phyloP scores from a whole-genome alignment of 2,797 vertebrate genomes.

The Trematomus bernacchii region DNA sequence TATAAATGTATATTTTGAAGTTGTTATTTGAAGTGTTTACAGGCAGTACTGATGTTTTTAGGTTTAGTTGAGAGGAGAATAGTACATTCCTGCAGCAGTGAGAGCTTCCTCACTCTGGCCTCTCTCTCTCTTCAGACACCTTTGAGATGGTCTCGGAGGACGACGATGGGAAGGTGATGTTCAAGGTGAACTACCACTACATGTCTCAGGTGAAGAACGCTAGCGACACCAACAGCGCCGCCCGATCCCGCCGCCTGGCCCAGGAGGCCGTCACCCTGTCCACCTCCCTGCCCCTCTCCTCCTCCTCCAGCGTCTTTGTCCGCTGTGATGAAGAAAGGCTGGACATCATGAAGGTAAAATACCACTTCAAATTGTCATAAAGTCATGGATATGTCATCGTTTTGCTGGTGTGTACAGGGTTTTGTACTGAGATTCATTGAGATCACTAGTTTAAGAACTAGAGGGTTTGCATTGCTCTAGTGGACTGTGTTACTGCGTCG shows the following conservation, averaged over 20 bases:
- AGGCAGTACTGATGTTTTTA: not conserved
- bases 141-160: slow-evolving; percentile 99
- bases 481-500: slow-evolving; percentile 7
- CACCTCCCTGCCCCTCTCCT: slow-evolving; percentile 96
- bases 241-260: slow-evolving; percentile 94
- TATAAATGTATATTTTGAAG: not conserved
- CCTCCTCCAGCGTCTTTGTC: slow-evolving; percentile 97
- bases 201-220: slow-evolving; percentile 99
- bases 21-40: not conserved
- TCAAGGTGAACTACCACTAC: slow-evolving; percentile 99
- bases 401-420: not conserved
- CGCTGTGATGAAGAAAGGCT: slow-evolving; percentile 97
- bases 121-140: slow-evolving; percentile 86
- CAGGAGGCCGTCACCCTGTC: slow-evolving; percentile 99
- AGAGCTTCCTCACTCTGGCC: not conserved
- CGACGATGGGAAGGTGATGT: slow-evolving; percentile 95
- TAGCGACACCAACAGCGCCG: slow-evolving; percentile 96
- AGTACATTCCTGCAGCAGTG: too few species aligned
- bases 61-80: not conserved
- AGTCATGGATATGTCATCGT: not conserved
- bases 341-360: slow-evolving; percentile 98
- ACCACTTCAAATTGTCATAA: not conserved
- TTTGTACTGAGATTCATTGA: slow-evolving; percentile 4
- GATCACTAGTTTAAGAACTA: not conserved
- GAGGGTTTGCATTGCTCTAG: not conserved